These are phyloP conservation scores for Gorsachius magnificus DNA, from an alignment of 2,797 vertebrate species.

Conservation along the genomic window DNA sequence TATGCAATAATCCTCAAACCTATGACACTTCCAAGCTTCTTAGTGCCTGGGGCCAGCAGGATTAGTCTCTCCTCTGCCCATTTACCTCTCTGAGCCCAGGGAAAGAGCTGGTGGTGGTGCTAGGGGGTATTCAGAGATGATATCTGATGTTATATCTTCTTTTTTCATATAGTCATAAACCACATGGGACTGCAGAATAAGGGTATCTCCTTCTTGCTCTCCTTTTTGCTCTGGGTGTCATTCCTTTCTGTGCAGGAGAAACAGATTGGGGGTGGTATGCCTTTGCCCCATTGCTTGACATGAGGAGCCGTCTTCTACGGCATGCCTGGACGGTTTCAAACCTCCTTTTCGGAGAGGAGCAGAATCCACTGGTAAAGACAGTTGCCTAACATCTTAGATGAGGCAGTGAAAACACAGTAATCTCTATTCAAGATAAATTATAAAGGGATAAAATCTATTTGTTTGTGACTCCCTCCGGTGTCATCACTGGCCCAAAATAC, in stretches of 20 bases:
- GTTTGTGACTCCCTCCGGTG: neutral
- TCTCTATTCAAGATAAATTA: neutral
- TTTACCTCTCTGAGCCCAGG: neutral
- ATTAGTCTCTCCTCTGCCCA: neutral
- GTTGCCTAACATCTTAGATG: neutral
- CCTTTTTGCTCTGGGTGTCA: neutral
- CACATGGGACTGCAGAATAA: neutral
- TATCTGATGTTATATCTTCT: neutral
- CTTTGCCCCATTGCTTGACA: neutral
- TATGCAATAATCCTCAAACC: neutral
- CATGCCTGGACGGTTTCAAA: neutral
- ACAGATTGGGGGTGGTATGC: rapidly evolving
- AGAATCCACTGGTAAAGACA: neutral
- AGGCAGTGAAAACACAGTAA: neutral
- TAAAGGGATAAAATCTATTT: neutral
- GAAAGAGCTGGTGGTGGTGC: neutral
- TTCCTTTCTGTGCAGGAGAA: neutral
- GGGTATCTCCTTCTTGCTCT: neutral
- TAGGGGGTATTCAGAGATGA: neutral
- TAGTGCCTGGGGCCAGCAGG: neutral
- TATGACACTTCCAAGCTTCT: neutral
- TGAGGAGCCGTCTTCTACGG: neutral
- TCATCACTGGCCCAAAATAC: rapidly evolving
- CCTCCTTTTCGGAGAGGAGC: neutral
- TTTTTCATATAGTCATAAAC: neutral